A percentile compares a stretch with the other conserved stretches of the same genome.
Evolutionary conservation across 1,140 invertebrate genomes (phyloP).

Genomic region (Drosophila burlai): DNA sequence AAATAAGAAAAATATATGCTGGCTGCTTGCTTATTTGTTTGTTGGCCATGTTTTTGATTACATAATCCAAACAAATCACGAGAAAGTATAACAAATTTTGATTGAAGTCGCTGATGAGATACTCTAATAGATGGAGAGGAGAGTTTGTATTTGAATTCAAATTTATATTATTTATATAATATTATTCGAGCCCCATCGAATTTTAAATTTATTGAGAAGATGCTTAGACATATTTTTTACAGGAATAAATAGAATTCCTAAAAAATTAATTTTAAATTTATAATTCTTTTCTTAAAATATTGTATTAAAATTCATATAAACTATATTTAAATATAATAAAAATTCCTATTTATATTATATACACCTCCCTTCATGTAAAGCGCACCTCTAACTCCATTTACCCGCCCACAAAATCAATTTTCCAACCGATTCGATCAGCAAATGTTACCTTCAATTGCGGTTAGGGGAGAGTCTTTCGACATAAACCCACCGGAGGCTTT

Average conservation of each 20-base stretch:
- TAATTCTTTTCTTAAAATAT: neutral
- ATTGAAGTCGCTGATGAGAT: constrained; percentile 26
- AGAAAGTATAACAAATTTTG: constrained; percentile 47
- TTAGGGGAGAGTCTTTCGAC: constrained; percentile 43
- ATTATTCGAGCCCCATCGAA: no score
- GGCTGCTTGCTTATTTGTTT: constrained; percentile 39
- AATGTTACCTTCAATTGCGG: constrained; percentile 28
- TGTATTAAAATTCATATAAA: neutral
- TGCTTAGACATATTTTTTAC: neutral
- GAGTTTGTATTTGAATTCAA: neutral
- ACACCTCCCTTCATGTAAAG: neutral
- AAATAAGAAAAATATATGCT: constrained; percentile 5
- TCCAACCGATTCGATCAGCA: constrained; percentile 26
- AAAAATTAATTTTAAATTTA: neutral
- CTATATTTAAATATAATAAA: neutral
- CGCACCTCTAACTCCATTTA: neutral
- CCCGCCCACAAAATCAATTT: neutral
- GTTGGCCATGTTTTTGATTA: constrained; percentile 27
- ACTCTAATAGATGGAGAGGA: constrained; percentile 3
- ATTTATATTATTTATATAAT: neutral
- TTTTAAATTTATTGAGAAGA: no score
- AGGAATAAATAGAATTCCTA: neutral
- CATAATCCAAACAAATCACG: constrained; percentile 52
- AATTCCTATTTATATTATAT: neutral
- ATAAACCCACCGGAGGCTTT: constrained; percentile 31